Conservation (phyloP, 37 sponge, comb jelly and placozoan species). For the Petrosia ficiformis region DNA sequence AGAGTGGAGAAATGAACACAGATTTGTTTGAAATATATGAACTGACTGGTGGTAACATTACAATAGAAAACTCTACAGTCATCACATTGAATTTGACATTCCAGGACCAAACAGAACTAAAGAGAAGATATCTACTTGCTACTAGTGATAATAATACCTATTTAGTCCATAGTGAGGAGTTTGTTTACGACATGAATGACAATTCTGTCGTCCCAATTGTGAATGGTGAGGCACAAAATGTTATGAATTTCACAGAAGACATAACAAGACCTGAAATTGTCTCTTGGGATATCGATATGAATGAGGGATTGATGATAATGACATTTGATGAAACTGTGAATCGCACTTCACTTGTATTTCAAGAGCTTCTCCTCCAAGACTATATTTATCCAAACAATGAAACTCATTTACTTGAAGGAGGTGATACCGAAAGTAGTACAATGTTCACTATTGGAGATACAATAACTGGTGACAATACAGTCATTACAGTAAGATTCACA, state of each 20-base stretch:
- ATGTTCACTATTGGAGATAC: slow-evolving; percentile 4
- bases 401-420: slow-evolving; percentile 36
- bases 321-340: slow-evolving; percentile 85
- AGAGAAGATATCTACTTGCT: slow-evolving; percentile 55
- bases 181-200: slow-evolving; percentile 71
- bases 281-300: slow-evolving; percentile 78
- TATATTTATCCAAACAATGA: slow-evolving; percentile 11
- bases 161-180: slow-evolving; percentile 35
- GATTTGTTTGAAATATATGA: slow-evolving; percentile 18
- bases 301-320: slow-evolving; percentile 50
- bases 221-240: slow-evolving; percentile 49
- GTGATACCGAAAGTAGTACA: slow-evolving; percentile 4
- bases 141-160: slow-evolving; percentile 63
- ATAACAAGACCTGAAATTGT: slow-evolving; percentile 65
- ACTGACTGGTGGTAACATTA: slow-evolving; percentile 59
- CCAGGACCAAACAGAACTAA: slow-evolving; percentile 71
- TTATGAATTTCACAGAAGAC: slow-evolving; percentile 67
- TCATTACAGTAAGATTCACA: slow-evolving; percentile 45
- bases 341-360: slow-evolving; percentile 37
- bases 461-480: slow-evolving; percentile 39
- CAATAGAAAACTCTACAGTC: slow-evolving; percentile 35
- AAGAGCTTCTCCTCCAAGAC: slow-evolving; percentile 64
- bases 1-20: slow-evolving; percentile 7
- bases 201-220: slow-evolving; percentile 42
- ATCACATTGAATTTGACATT: slow-evolving; percentile 49